Evolutionary conservation across 1,140 invertebrate species (phyloP), one percentile per base, ranked within the genome.

Genomic region (Orussus abietinus): DNA sequence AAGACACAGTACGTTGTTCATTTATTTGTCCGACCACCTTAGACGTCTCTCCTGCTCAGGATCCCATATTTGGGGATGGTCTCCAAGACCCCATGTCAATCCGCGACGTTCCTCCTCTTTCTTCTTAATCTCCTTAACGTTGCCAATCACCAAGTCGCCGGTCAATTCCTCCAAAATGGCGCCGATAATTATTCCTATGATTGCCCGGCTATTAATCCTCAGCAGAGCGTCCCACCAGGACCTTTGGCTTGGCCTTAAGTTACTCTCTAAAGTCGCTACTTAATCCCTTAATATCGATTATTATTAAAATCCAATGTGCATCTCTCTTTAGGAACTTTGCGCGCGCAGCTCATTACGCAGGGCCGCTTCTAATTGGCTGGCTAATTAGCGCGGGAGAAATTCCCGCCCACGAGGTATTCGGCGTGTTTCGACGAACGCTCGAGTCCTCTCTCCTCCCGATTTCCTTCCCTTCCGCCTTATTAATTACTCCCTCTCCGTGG

Each of bases 301-400:
- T 42, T 18, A 30, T 34, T 42, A 18, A 20, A 42, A 40, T 31
- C 19, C 32, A 28, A 15, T 13, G 10, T 30, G 7, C 20, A 2
- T 9, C 20, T 30, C 31, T 36, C 53, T 62, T 65, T 71, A 73
- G 70, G 70, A 73, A 73, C 70, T 72, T 72, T 72, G 68, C 68
- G 64, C 65, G 67, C 69, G 68, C 69, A 71, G 62, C 60, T 69
- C 57, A 67, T 73, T 69, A 69, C 62, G 55, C 63, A 58, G 60
- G 62, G 58, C 62, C 60, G 59, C 52, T 57, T 70, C 59, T 71
- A 71, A 71, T 69, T 69, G 66, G 67, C 59, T 56, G 60, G 57
- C 55, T 70, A 72, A 70, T 72, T 66, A 67, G 61, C 62, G 66
- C 66, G 68, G 66, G 66, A 69, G 58, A 46, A 11, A 28, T 47